Evolutionary conservation across 2,113 vertebrate species (phyloP).

Genomic region (Daboia siamensis): DNA sequence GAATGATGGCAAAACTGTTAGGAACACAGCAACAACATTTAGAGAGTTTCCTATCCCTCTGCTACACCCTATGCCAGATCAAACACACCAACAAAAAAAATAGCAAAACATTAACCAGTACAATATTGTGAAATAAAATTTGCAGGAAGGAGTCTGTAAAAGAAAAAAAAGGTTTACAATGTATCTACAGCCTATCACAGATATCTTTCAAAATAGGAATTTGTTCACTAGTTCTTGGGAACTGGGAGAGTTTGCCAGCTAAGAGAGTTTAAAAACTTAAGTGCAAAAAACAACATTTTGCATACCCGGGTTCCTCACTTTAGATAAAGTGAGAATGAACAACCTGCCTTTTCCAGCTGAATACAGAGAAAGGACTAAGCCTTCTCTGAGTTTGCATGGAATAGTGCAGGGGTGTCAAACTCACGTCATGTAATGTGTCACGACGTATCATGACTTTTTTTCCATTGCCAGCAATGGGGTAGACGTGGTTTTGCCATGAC

Average conservation of each 20-base stretch:
- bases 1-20: not conserved
- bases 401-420: not conserved
- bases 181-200: not conserved
- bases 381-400: not conserved
- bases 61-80: not conserved
- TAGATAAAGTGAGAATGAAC: not conserved
- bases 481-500: too few relatives aligned
- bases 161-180: not conserved
- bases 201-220: not conserved
- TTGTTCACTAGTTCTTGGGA: not conserved
- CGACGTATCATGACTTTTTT: too few relatives aligned
- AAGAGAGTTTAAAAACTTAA: not conserved
- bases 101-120: not conserved
- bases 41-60: not conserved
- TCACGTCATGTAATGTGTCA: too few relatives aligned
- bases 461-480: too few relatives aligned
- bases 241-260: not conserved
- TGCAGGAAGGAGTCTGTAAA: not conserved
- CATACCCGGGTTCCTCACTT: not conserved
- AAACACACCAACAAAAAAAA: not conserved
- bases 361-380: not conserved
- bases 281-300: not conserved
- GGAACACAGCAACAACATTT: not conserved
- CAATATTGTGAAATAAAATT: not conserved
- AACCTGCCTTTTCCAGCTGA: not conserved